These are phyloP conservation scores for Steinernema hermaphroditum DNA, from an alignment of 2,888 invertebrate species.

Conservation along the genomic window DNA sequence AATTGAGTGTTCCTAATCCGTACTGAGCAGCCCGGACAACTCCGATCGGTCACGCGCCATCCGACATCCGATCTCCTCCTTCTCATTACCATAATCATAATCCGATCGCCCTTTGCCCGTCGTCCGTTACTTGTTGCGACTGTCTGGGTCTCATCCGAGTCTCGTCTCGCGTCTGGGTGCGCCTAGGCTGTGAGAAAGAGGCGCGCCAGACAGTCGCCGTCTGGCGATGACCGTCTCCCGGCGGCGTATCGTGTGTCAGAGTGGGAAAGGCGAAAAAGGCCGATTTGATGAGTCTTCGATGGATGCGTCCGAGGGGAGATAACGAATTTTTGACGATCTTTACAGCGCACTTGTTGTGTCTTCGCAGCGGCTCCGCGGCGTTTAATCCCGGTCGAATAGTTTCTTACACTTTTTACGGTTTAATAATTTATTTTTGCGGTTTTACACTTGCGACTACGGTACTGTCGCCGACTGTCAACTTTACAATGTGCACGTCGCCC, in stretches of 20 bases:
- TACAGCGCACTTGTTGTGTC: constrained; percentile 18
- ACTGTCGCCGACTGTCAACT: background rate
- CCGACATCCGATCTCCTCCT: background rate
- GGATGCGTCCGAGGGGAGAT: constrained; percentile 19
- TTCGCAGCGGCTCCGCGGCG: background rate
- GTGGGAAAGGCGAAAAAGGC: background rate
- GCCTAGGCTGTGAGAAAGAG: background rate
- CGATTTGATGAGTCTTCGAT: background rate
- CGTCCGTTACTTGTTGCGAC: too few relatives aligned
- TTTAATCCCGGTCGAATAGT: background rate
- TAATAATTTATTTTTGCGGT: background rate
- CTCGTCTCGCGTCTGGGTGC: too few relatives aligned
- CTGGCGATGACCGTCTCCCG: background rate
- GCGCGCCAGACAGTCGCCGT: constrained; percentile 25
- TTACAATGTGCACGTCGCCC: too few relatives aligned
- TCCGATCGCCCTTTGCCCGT: background rate
- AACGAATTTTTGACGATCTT: constrained; percentile 25
- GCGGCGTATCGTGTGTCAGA: background rate
- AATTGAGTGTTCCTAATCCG: background rate
- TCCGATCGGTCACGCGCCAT: constrained; percentile 3
- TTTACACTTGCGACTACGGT: background rate
- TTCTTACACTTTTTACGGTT: background rate
- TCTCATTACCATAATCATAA: constrained; percentile 24
- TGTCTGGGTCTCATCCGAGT: constrained; percentile 2
- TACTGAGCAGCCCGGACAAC: background rate